Base-by-base conservation (phyloP, 2,888 invertebrate species). In the Nomada fabriciana region DNA sequence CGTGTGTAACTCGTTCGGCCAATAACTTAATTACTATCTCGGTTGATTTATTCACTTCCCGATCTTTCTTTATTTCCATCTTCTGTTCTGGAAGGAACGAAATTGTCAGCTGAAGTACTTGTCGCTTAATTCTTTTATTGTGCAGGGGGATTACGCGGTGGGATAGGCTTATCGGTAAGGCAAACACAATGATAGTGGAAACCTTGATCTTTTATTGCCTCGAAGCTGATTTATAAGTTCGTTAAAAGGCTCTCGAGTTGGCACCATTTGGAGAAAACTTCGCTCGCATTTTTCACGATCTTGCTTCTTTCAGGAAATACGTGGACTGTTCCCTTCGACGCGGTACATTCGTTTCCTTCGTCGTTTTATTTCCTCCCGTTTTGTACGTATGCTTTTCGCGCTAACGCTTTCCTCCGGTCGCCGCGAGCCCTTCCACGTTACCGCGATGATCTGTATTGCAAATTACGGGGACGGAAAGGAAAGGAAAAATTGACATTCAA, bases 381-480 rank as follows among this genome's bases (percentile, higher is more conserved):
- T 15, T 13, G 0, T 11, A 10, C 25, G 25, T 13, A 1, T 42
- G 9, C 15, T 69, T 52, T n/a, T 59, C 18, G 29, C 2, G 57
- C 3, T 25, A 43, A 60, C 13, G 29, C 68, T 71, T 80, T 57
- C 23, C 57, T 3, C 23, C 18, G 65, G 50, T 13, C 36, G 57
- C 47, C 18, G 15, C n/a, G n/a, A 25, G 47, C 11, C 15, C 23
- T 55, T 50, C 20, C 29, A n/a, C 9, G 29, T 70, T n/a, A 55
- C 18, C 55, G 63, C 64, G 9, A 36, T 47, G 15, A 78, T 72
- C 57, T 63, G 57, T 57, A 36, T 55, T 55, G 74, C 50, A 70
- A 63, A 82, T 81, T 74, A 65, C 42, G 20, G 13, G 13, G 50
- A 50, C 20, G 55, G n/a, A 25, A 74, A 47, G 47, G 68, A 72